phyloP scores from a whole-genome alignment of 2,888 invertebrate species.

The Aphodius granarius region DNA sequence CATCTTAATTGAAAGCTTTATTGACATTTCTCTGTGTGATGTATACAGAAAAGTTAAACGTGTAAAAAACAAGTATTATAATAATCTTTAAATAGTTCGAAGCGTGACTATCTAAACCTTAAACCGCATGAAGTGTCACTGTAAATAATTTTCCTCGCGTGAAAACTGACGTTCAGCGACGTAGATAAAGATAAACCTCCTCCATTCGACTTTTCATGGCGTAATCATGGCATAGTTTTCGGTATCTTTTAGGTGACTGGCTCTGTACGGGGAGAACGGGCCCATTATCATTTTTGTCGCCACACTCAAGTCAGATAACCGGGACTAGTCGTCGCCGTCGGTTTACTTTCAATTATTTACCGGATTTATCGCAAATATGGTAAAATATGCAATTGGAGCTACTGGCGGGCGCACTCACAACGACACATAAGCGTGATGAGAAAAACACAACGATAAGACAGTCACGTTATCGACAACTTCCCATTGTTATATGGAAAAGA shows the following conservation, averaged over 20 bases:
- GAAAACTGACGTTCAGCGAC: background rate
- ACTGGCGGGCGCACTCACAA: conserved; percentile 12
- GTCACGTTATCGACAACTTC: background rate
- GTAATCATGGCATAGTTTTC: too few species aligned
- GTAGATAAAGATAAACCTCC: background rate
- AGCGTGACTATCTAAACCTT: background rate
- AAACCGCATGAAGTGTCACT: background rate
- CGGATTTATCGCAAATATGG: conserved; percentile 22
- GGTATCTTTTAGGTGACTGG: background rate
- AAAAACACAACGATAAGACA: conserved; percentile 22
- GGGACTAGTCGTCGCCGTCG: too few species aligned
- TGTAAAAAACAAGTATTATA: too few species aligned
- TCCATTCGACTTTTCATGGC: background rate
- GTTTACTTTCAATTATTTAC: conserved; percentile 11
- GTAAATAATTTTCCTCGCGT: background rate
- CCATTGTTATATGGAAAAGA: background rate
- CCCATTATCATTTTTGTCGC: background rate
- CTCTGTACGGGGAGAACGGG: background rate
- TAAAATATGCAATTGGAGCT: conserved; percentile 24
- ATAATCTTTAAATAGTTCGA: too few species aligned
- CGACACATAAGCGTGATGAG: conserved; percentile 9
- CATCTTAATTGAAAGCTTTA: too few species aligned
- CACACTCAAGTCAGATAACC: background rate
- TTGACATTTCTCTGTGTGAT: too few species aligned
- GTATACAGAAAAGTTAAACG: too few species aligned